Conservation (phyloP, 2,888 invertebrate species). For the Nephrotoma flavescens region DNA sequence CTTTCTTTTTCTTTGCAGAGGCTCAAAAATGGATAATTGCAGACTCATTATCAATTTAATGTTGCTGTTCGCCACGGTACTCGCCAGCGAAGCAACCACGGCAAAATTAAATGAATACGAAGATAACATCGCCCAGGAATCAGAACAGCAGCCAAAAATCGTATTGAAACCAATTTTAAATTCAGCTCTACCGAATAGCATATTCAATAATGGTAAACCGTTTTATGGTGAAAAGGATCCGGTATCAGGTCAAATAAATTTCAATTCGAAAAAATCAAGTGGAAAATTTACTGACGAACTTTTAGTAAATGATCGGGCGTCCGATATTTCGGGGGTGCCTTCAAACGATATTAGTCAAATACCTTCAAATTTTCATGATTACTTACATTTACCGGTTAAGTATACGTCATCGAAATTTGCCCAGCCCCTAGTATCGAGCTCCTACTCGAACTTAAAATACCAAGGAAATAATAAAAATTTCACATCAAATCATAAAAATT, state of each 20-base stretch:
- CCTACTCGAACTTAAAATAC: conserved; percentile 56
- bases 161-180: conserved; percentile 12
- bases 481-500: conserved; percentile 34
- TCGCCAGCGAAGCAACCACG: not conserved
- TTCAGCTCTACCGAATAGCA: conserved; percentile 36
- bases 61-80: not conserved
- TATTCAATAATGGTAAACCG: conserved; percentile 53
- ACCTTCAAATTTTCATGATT: conserved; percentile 50
- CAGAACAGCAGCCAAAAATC: not conserved
- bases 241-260: conserved; percentile 47
- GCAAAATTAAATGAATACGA: not conserved
- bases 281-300: conserved; percentile 11
- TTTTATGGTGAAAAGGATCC: conserved; percentile 56
- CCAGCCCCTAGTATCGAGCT: conserved; percentile 52
- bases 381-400: conserved; percentile 49
- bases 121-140: conserved; percentile 4
- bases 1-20: not conserved
- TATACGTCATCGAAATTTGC: conserved; percentile 53
- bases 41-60: not conserved
- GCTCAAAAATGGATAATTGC: not conserved
- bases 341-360: conserved; percentile 45
- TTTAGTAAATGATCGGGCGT: conserved; percentile 16
- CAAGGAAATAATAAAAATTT: conserved; percentile 45
- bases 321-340: conserved; percentile 21
- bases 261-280: conserved; percentile 35